Conservation (phyloP, 2,797 vertebrate species). For the Pogoniulus pusillus region DNA sequence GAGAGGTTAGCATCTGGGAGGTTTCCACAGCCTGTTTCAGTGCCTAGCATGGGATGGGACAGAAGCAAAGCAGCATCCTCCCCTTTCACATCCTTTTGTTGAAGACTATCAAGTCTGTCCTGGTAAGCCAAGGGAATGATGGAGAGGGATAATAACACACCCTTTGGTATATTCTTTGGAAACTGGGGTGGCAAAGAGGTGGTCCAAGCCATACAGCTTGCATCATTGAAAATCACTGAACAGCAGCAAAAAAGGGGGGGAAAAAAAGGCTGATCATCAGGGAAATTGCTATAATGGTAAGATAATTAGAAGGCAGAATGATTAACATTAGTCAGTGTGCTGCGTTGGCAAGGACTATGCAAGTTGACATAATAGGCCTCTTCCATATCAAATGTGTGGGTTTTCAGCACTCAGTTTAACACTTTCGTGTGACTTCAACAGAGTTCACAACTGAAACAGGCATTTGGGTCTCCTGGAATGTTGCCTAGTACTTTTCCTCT, state of each 20-base stretch:
- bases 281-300: constrained; percentile 65
- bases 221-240: constrained; percentile 41
- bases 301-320: constrained; percentile 55
- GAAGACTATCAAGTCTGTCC: neutral
- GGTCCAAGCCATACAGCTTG: constrained; percentile 20
- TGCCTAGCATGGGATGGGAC: neutral
- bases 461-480: rapidly evolving
- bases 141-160: constrained; percentile 31
- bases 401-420: constrained; percentile 4
- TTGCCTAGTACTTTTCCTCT: neutral
- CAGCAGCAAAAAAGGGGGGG: neutral
- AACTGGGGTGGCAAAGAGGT: neutral
- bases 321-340: constrained; percentile 43
- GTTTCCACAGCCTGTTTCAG: neutral
- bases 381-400: neutral
- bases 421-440: neutral
- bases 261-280: neutral
- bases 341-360: constrained; percentile 47
- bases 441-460: neutral
- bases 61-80: neutral
- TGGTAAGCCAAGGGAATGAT: neutral
- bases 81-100: neutral
- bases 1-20: neutral
- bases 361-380: constrained; percentile 40
- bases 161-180: constrained; percentile 20